Conservation (phyloP, 2,797 vertebrate genomes). For the Enoplosus armatus region DNA sequence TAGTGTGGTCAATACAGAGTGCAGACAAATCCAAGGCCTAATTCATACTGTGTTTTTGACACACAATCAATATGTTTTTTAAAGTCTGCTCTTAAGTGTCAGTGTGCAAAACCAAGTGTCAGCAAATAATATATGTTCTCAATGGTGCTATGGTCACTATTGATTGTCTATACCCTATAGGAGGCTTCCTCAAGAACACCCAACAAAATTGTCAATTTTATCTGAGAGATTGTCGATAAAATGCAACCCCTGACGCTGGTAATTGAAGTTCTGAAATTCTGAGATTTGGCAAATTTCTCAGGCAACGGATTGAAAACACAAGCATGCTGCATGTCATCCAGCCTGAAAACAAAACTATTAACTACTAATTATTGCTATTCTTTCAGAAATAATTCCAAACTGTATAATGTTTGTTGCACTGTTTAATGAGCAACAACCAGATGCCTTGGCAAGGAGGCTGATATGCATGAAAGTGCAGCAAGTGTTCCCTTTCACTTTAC, state of each 20-base stretch:
- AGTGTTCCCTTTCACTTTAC: slow-evolving; percentile 12
- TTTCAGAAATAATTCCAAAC: slow-evolving; percentile 43
- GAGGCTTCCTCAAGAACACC: slow-evolving; percentile 35
- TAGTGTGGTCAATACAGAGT: slow-evolving; percentile 65
- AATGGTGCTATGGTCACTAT: slow-evolving; percentile 44
- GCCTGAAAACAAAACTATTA: slow-evolving; percentile 1
- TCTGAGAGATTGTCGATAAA: slow-evolving; percentile 11
- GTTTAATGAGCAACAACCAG: slow-evolving; percentile 54
- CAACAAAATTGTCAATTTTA: slow-evolving; percentile 4
- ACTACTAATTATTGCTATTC: slow-evolving; percentile 39
- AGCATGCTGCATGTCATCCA: neutral
- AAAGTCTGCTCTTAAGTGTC: slow-evolving; percentile 62
- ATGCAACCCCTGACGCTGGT: slow-evolving; percentile 6
- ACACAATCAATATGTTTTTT: slow-evolving; percentile 71
- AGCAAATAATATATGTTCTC: slow-evolving; percentile 56
- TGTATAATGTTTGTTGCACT: slow-evolving; percentile 22
- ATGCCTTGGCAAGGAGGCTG: slow-evolving; percentile 35
- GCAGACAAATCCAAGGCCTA: slow-evolving; percentile 48
- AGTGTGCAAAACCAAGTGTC: slow-evolving; percentile 59
- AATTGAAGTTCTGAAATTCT: slow-evolving; percentile 14
- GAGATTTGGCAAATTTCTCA: neutral
- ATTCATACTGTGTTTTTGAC: slow-evolving; percentile 61
- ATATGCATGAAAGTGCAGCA: slow-evolving; percentile 9
- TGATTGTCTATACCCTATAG: slow-evolving; percentile 42
- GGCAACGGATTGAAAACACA: slow-evolving; percentile 20